Percentiles rank a stretch among this genome's conserved stretches.
phyloP scores from a whole-genome alignment of 2,888 invertebrate species.

The Platerodrilus igneus region DNA sequence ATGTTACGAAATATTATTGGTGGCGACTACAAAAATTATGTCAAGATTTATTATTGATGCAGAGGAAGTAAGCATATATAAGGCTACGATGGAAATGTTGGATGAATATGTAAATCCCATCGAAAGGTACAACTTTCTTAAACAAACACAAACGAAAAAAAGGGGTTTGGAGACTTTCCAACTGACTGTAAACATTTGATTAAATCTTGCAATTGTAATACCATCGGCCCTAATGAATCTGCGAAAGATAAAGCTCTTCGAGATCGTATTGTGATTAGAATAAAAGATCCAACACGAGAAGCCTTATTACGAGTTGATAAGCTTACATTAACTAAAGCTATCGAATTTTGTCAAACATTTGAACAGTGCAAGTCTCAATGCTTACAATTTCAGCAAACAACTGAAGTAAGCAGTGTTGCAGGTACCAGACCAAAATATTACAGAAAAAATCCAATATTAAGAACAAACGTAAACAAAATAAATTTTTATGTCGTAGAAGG shows the following conservation, averaged over 20 bases:
- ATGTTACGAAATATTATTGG: conserved; percentile 27
- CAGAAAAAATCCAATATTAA: too few species aligned
- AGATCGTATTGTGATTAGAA: too few species aligned
- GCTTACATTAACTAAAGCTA: conserved; percentile 25
- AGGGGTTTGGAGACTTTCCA: too few species aligned
- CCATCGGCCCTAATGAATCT: conserved; percentile 8
- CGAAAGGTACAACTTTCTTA: conserved; percentile 28
- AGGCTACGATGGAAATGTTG: conserved; percentile 14
- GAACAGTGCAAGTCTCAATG: too few species aligned
- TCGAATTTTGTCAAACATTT: too few species aligned
- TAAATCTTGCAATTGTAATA: conserved; percentile 12
- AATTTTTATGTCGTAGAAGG: too few species aligned
- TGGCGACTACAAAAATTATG: conserved; percentile 26
- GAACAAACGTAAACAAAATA: too few species aligned
- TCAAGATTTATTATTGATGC: background rate
- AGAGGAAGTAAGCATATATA: conserved; percentile 11
- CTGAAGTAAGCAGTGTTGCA: too few species aligned
- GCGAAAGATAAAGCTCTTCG: conserved; percentile 18
- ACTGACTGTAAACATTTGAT: conserved; percentile 18
- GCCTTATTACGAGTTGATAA: conserved; percentile 27
- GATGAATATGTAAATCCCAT: conserved; percentile 28
- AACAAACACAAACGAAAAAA: conserved; percentile 24
- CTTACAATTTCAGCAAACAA: too few species aligned
- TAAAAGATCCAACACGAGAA: conserved; percentile 23
- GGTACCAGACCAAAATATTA: too few species aligned